Percentiles rank a stretch among this genome's conserved stretches.
Evolutionary conservation across 2,113 vertebrate genomes (phyloP).

Genomic region (Bos indicus): DNA sequence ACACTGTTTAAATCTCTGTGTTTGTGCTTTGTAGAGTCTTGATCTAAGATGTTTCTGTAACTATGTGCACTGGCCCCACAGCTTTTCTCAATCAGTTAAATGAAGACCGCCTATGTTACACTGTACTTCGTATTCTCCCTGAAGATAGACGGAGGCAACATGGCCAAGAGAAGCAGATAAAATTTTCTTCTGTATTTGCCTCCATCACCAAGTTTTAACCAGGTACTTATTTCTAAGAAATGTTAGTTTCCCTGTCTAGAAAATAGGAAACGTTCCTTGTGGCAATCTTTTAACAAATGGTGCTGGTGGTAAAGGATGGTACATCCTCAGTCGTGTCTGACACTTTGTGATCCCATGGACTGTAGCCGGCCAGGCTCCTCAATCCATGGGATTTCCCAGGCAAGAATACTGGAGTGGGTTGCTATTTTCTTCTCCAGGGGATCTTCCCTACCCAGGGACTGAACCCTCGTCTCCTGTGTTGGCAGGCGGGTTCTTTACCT

Average conservation of each 20-base stretch:
- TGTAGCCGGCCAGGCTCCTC: neutral
- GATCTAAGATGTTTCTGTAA: neutral
- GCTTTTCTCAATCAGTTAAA: neutral
- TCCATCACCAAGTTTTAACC: neutral
- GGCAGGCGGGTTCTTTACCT: neutral
- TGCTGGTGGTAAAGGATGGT: neutral
- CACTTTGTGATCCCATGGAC: neutral
- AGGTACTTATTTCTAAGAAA: neutral
- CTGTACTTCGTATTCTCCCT: neutral
- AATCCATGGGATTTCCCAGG: neutral
- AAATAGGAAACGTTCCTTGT: constrained; percentile 16
- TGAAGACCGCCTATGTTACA: neutral
- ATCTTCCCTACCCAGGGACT: neutral
- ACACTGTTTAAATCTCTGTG: neutral
- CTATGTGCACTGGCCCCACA: neutral
- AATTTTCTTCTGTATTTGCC: neutral
- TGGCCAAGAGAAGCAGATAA: neutral
- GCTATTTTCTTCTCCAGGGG: neutral
- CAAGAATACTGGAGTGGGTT: neutral
- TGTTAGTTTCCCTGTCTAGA: neutral
- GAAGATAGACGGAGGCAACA: neutral
- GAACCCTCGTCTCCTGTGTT: neutral
- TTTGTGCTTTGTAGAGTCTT: neutral
- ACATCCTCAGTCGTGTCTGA: neutral
- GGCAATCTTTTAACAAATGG: neutral